Evolutionary conservation across 2,113 vertebrate genomes (phyloP).

Genomic region (Ailuropoda melanoleuca): DNA sequence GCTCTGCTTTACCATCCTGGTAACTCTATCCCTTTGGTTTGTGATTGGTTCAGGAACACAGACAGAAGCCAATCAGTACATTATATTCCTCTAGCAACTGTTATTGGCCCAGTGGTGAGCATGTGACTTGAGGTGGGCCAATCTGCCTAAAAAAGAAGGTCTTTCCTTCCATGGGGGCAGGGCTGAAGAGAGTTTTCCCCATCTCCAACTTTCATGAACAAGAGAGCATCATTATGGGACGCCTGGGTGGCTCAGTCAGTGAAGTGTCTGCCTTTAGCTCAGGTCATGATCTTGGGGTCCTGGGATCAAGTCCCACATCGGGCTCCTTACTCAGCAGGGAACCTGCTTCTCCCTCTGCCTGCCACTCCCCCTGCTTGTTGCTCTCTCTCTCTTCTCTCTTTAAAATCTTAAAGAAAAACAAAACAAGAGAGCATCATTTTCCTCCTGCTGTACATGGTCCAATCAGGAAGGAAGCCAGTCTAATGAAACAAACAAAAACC

Average conservation of each 20-base stretch:
- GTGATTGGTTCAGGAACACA: slow-evolving; percentile 1
- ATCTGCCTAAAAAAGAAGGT: neutral
- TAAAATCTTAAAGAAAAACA: too few species aligned
- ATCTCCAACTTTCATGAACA: neutral
- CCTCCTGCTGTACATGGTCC: neutral
- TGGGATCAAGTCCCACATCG: neutral
- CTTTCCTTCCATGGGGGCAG: neutral
- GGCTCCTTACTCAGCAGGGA: neutral
- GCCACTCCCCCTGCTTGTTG: neutral
- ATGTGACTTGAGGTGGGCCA: neutral
- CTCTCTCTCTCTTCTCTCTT: neutral
- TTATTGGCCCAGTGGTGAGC: neutral
- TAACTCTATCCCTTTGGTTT: neutral
- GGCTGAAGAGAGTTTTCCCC: neutral
- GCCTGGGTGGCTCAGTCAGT: neutral
- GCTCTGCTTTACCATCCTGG: neutral
- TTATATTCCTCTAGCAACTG: neutral
- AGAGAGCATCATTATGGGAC: neutral
- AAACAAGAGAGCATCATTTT: neutral
- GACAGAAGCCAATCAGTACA: neutral
- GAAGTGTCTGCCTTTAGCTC: neutral
- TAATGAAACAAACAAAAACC: neutral
- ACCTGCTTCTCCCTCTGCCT: neutral
- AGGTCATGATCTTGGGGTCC: neutral
- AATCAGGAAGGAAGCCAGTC: neutral